Evolutionary conservation across 2,888 invertebrate species (phyloP), one percentile per base, ranked within the genome.

Genomic region (Plagiodera versicolora): DNA sequence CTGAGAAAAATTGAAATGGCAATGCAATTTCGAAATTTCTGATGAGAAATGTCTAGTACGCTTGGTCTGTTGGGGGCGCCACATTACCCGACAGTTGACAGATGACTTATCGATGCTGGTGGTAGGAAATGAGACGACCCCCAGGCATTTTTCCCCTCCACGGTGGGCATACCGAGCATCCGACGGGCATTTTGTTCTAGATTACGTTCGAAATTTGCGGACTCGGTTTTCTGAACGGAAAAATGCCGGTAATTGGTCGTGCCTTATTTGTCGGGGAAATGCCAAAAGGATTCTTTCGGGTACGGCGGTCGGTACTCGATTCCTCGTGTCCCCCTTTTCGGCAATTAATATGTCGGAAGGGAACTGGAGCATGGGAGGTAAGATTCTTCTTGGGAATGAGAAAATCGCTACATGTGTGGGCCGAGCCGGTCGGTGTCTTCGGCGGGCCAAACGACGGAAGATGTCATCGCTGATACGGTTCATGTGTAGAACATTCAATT

Each of bases 331-430:
- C 58, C 58, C 56, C 54, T 60, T 63, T 60, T 60, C 46, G 60
- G 56, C 63, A 63, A 63, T 60, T 63, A 60, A 63, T 63, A 63
- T 60, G 57, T 63, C 63, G 39, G 51, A 30, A 54, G 63, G 60
- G 60, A 63, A 63, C 39, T 63, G 51, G 59, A 63, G 45, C 63
- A 63, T 63, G 63, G 63, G 63, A 60, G 60, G 63, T 56, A 17
- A 32, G 32, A 56, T 56, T 56, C 56, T 44, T 56, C 49, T 59
- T 32, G 56, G 58, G 55, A 55, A 48, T 46, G 55, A 52, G 57
- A 57, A 39, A 39, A 58, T 47, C 46, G 28, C 58, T 58, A 54
- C 55, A 35, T 62, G 62, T 62, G 62, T 62, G 62, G 62, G 53
- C 53, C 35, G n/a, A 16, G 2, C 45, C 24, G 24, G 24, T 24